These are phyloP conservation scores for Drosophila flavopinicola DNA, from an alignment of 2,888 invertebrate genomes.

Conservation along the genomic window DNA sequence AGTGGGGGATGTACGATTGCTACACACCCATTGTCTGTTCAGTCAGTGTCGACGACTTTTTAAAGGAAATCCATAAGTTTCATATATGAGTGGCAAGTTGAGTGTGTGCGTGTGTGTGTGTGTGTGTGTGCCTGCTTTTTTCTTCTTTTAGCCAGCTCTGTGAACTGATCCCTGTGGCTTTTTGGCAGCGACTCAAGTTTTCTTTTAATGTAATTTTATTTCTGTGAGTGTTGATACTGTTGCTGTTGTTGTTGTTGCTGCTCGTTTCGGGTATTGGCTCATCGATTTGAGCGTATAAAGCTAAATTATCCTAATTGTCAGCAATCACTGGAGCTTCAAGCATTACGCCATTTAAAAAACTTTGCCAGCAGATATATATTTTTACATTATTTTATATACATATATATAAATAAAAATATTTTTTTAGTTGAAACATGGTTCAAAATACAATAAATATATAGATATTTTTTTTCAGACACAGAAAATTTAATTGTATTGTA, in stretches of 20 bases:
- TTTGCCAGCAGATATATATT: no score
- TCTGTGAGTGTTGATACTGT: slow-evolving; percentile 5
- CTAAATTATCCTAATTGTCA: neutral
- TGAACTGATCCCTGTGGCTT: slow-evolving; percentile 48
- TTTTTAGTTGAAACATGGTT: no score
- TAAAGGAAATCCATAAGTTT: slow-evolving; percentile 56
- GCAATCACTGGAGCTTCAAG: neutral
- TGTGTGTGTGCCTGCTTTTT: neutral
- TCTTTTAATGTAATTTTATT: slow-evolving; percentile 43
- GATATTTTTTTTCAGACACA: no score
- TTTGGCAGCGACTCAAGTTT: slow-evolving; percentile 52
- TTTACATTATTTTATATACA: neutral
- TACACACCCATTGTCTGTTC: slow-evolving; percentile 12
- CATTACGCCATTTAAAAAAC: no score
- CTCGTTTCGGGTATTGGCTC: neutral
- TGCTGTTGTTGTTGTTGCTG: neutral
- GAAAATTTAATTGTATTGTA: no score
- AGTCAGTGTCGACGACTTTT: slow-evolving; percentile 53
- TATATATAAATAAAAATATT: no score
- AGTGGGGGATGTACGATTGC: neutral
- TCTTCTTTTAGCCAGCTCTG: slow-evolving; percentile 14
- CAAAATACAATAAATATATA: no score
- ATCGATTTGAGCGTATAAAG: slow-evolving; percentile 13
- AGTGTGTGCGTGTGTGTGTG: neutral
- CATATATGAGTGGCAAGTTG: slow-evolving; percentile 22